These are phyloP conservation scores for Apotomis betuletana DNA, from an alignment of 2,888 invertebrate genomes.

Conservation along the genomic window DNA sequence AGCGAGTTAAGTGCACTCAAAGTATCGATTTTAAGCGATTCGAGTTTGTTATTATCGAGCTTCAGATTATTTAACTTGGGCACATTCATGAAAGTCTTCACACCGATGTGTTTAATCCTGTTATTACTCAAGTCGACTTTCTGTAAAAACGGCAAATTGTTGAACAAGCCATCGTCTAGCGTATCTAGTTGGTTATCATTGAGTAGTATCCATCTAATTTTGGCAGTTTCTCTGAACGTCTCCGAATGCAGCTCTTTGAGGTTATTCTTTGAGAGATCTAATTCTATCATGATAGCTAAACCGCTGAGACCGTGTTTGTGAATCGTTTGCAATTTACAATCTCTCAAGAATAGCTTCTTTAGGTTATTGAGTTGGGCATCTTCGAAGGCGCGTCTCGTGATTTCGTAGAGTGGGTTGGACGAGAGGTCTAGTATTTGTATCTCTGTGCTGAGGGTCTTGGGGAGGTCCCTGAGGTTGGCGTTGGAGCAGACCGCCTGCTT, in stretches of 20 bases:
- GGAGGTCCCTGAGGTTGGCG: slow-evolving; percentile 87
- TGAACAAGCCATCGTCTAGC: slow-evolving; percentile 90
- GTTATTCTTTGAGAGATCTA: slow-evolving; percentile 91
- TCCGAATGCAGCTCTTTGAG: slow-evolving; percentile 86
- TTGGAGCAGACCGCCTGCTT: slow-evolving; percentile 91
- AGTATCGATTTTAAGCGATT: slow-evolving; percentile 85
- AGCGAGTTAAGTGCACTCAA: slow-evolving; percentile 86
- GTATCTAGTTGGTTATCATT: slow-evolving; percentile 89
- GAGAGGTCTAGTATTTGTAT: slow-evolving; percentile 89
- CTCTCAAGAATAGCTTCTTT: slow-evolving; percentile 90
- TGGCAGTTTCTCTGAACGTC: slow-evolving; percentile 88
- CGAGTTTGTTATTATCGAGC: slow-evolving; percentile 89
- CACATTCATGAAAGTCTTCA: slow-evolving; percentile 88
- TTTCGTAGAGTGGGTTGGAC: slow-evolving; percentile 86
- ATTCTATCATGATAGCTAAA: slow-evolving; percentile 90
- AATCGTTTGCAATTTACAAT: slow-evolving; percentile 89
- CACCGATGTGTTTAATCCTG: slow-evolving; percentile 86
- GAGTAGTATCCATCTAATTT: slow-evolving; percentile 88
- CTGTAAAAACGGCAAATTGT: slow-evolving; percentile 88
- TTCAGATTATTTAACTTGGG: slow-evolving; percentile 87
- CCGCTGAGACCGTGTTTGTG: slow-evolving; percentile 90
- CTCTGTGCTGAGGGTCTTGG: slow-evolving; percentile 88
- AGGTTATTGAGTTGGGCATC: slow-evolving; percentile 89
- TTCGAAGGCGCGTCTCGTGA: slow-evolving; percentile 87
- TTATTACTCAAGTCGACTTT: slow-evolving; percentile 91